Evolutionary conservation across 2,888 invertebrate species (phyloP).

Genomic region (Pandemis heparana): DNA sequence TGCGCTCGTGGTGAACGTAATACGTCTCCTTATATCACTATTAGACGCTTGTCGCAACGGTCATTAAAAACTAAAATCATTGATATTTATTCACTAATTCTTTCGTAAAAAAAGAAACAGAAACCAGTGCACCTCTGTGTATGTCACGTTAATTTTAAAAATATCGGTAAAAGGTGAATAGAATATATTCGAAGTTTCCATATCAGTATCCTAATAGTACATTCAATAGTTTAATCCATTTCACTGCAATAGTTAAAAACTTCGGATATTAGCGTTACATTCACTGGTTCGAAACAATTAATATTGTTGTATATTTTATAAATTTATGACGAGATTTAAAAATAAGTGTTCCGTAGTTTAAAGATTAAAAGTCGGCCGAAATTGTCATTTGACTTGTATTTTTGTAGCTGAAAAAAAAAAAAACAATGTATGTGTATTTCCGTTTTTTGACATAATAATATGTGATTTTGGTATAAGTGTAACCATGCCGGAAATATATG

Average conservation of each 20-base stretch:
- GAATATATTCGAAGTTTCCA: slow-evolving; percentile 32
- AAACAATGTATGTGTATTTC: slow-evolving; percentile 35
- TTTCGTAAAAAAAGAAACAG: neutral
- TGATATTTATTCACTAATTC: neutral
- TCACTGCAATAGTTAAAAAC: slow-evolving; percentile 17
- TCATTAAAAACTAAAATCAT: neutral
- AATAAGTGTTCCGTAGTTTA: slow-evolving; percentile 15
- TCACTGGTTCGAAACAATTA: slow-evolving; percentile 28
- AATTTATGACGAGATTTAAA: slow-evolving; percentile 39
- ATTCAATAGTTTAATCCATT: slow-evolving; percentile 34
- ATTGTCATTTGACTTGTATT: slow-evolving; percentile 27
- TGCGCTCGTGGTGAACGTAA: neutral
- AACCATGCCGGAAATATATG: slow-evolving; percentile 5
- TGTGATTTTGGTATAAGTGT: slow-evolving; percentile 38
- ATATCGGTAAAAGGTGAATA: neutral
- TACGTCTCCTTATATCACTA: neutral
- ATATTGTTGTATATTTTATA: slow-evolving; percentile 42
- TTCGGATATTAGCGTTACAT: slow-evolving; percentile 24
- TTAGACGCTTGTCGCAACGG: neutral
- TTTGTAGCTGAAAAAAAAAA: slow-evolving; percentile 22
- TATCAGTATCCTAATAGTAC: slow-evolving; percentile 31
- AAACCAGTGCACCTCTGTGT: neutral
- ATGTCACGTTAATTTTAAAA: neutral
- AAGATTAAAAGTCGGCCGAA: neutral
- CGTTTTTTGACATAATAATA: slow-evolving; percentile 42